Conservation (phyloP, 2,888 invertebrate species). For the Lasioglossum villosulum region DNA sequence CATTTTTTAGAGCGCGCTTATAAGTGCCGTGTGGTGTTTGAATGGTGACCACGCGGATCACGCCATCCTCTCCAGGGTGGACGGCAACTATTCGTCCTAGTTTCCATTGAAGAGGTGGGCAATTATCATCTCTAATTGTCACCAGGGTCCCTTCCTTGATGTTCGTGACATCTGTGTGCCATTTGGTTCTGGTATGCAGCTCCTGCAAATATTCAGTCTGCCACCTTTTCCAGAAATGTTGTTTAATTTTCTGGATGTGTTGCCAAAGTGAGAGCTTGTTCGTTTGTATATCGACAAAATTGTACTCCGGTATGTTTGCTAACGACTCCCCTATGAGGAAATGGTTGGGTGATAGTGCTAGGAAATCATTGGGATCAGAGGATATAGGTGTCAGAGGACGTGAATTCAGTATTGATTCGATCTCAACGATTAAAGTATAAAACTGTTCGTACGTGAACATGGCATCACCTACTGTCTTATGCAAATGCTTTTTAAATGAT, state of each 20-base stretch:
- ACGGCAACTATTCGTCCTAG: no score
- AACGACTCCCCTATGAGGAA: constrained; percentile 22
- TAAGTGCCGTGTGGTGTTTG: no score
- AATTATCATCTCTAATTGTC: no score
- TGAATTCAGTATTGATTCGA: background rate
- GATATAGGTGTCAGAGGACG: background rate
- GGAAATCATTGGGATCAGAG: background rate
- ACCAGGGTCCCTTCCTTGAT: no score
- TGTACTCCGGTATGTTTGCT: background rate
- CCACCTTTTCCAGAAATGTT: constrained; percentile 9
- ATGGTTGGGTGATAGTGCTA: background rate
- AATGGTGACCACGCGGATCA: no score
- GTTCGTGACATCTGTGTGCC: no score
- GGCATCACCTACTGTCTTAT: background rate
- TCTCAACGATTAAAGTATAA: background rate
- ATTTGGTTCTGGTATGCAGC: background rate
- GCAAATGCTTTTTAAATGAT: background rate
- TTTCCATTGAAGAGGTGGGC: no score
- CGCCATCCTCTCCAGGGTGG: no score
- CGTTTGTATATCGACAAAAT: background rate
- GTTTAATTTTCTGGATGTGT: constrained; percentile 6
- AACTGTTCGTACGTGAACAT: constrained; percentile 2
- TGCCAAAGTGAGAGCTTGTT: constrained; percentile 6
- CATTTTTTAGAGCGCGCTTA: no score
- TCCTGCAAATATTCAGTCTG: background rate